phyloP scores from a whole-genome alignment of 2,888 invertebrate genomes.

The Andrena camellia region DNA sequence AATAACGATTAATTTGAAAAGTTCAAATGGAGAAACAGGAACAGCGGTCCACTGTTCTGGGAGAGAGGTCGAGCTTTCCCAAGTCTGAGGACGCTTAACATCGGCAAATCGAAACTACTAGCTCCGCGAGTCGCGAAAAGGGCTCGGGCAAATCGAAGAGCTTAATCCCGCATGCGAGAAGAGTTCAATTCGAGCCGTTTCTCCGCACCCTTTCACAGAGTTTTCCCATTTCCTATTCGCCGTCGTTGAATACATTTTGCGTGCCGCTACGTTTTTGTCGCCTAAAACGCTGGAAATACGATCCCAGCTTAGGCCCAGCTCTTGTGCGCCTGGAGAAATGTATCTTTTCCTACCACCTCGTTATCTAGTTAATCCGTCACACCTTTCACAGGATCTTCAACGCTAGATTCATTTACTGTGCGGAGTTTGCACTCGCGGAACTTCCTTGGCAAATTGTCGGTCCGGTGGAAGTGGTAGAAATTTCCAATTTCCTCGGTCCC shows the following conservation, averaged over 20 bases:
- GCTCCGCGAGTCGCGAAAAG: conserved; percentile 62
- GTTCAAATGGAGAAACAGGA: not conserved
- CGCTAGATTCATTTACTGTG: too few relatives aligned
- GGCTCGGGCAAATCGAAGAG: conserved; percentile 69
- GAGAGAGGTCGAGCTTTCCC: conserved; percentile 34
- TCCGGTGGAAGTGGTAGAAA: not conserved
- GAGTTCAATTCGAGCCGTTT: conserved; percentile 71
- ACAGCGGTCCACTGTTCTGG: not conserved
- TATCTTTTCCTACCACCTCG: not conserved
- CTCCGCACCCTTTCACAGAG: conserved; percentile 62
- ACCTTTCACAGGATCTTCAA: too few relatives aligned
- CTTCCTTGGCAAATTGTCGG: not conserved
- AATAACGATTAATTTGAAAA: not conserved
- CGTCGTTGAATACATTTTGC: conserved; percentile 67
- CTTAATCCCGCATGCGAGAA: conserved; percentile 76
- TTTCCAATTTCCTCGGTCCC: conserved; percentile 13
- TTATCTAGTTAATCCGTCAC: not conserved
- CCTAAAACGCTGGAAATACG: conserved; percentile 39
- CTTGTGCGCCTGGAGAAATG: not conserved
- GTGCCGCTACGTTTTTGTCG: conserved; percentile 38
- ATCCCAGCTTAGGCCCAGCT: not conserved
- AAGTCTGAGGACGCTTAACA: conserved; percentile 54
- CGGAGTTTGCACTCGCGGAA: not conserved
- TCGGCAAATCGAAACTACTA: conserved; percentile 73
- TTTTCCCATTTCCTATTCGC: conserved; percentile 71